Percentiles rank a stretch among this genome's conserved stretches.
These are phyloP conservation scores for Carposina sasakii DNA, from an alignment of 1,140 invertebrate species.

Conservation along the genomic window DNA sequence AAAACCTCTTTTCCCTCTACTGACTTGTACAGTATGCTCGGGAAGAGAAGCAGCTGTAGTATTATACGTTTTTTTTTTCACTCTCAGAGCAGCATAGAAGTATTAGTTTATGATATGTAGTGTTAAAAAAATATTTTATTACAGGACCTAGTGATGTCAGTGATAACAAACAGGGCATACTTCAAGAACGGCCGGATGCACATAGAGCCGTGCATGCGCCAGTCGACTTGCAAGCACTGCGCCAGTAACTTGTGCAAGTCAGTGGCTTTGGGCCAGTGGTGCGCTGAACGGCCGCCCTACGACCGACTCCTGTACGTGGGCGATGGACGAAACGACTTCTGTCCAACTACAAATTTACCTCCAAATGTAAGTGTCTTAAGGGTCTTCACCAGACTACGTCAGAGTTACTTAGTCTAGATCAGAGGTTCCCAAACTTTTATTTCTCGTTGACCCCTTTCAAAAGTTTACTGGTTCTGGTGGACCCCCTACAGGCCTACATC, in stretches of 20 bases:
- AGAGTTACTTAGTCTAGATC: neutral
- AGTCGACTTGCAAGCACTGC: slow-evolving; percentile 38
- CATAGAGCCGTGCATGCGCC: slow-evolving; percentile 55
- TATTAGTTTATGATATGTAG: neutral
- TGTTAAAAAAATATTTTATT: slow-evolving; percentile 7
- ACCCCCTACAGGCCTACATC: no score
- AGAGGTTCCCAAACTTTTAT: neutral
- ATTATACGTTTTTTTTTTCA: no score
- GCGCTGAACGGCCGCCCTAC: slow-evolving; percentile 16
- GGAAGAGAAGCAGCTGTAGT: no score
- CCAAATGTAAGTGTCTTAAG: slow-evolving; percentile 28
- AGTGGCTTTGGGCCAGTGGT: slow-evolving; percentile 40
- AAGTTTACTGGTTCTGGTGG: no score
- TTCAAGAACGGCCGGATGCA: slow-evolving; percentile 41
- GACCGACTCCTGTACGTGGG: slow-evolving; percentile 39
- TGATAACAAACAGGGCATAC: slow-evolving; percentile 52
- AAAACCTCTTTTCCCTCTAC: no score
- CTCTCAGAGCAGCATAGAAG: no score
- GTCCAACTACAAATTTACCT: slow-evolving; percentile 39
- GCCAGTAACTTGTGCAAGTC: slow-evolving; percentile 56
- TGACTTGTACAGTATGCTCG: no score
- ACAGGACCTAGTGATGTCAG: slow-evolving; percentile 36
- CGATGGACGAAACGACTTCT: slow-evolving; percentile 56
- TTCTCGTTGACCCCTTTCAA: slow-evolving; percentile 37
- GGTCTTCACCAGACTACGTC: neutral